These are phyloP conservation scores for Panthera uncia DNA, from an alignment of 2,113 vertebrate genomes.

Conservation along the genomic window DNA sequence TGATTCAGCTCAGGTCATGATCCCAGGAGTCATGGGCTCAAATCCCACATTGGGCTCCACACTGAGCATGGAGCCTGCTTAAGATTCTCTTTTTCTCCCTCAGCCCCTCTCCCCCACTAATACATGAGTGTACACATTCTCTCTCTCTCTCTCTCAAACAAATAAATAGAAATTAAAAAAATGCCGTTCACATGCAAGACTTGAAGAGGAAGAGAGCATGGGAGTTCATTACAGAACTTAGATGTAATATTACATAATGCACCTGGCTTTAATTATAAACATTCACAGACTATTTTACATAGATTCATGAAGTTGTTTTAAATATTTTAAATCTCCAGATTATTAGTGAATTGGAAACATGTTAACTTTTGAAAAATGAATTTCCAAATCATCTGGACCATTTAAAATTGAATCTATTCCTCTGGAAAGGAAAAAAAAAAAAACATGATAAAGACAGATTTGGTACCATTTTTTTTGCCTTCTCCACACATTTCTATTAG, in stretches of 20 bases:
- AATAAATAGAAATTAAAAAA: background rate
- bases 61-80: too few species aligned
- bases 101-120: too few species aligned
- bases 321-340: background rate
- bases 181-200: background rate
- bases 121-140: too few species aligned
- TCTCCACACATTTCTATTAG: background rate
- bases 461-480: background rate
- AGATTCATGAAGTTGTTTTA: background rate
- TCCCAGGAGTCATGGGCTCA: too few species aligned
- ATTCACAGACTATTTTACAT: background rate
- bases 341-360: background rate
- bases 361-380: background rate
- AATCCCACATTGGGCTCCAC: too few species aligned
- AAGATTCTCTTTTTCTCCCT: too few species aligned
- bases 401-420: background rate
- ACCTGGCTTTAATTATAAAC: background rate
- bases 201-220: background rate
- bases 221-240: background rate
- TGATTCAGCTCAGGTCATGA: too few species aligned
- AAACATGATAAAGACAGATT: background rate
- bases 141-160: too few species aligned
- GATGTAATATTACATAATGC: background rate
- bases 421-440: background rate
- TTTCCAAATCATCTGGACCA: background rate